Percentiles rank a stretch among this genome's conserved stretches.
Evolutionary conservation across 2,888 invertebrate genomes (phyloP).

Genomic region (Machimus atricapillus): DNA sequence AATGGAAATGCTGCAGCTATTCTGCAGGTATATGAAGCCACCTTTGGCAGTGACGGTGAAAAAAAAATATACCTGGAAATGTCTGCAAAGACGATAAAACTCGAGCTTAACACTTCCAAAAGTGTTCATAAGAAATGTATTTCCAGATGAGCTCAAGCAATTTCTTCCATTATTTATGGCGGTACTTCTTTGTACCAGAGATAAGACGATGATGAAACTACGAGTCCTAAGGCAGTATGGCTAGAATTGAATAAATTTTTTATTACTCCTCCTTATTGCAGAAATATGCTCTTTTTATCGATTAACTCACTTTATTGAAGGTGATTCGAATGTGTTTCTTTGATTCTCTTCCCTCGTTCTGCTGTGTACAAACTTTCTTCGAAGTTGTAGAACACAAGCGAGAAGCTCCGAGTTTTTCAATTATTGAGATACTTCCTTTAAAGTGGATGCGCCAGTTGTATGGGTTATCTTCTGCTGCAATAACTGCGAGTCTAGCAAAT

Average conservation of each 20-base stretch:
- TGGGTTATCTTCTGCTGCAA: neutral
- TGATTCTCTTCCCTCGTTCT: neutral
- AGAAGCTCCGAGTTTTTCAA: neutral
- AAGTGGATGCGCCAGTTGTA: neutral
- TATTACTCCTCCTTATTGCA: neutral
- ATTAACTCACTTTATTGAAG: neutral
- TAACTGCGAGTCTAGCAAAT: neutral
- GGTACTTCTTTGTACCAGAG: neutral
- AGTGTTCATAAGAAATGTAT: constrained; percentile 17
- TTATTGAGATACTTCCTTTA: neutral
- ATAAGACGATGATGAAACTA: constrained; percentile 1
- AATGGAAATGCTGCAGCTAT: neutral
- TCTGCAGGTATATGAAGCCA: neutral
- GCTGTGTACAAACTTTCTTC: neutral
- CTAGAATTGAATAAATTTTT: constrained; percentile 12
- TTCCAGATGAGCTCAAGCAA: neutral
- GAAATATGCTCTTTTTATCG: constrained; percentile 12
- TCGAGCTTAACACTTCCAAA: neutral
- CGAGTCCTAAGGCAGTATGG: neutral
- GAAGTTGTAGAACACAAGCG: neutral
- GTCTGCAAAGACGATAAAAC: neutral
- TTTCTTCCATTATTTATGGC: constrained; percentile 15
- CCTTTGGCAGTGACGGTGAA: neutral
- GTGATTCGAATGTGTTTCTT: neutral
- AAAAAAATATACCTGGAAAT: neutral